Evolutionary conservation across 2,888 invertebrate genomes (phyloP).

Genomic region (Rhagonycha lutea): DNA sequence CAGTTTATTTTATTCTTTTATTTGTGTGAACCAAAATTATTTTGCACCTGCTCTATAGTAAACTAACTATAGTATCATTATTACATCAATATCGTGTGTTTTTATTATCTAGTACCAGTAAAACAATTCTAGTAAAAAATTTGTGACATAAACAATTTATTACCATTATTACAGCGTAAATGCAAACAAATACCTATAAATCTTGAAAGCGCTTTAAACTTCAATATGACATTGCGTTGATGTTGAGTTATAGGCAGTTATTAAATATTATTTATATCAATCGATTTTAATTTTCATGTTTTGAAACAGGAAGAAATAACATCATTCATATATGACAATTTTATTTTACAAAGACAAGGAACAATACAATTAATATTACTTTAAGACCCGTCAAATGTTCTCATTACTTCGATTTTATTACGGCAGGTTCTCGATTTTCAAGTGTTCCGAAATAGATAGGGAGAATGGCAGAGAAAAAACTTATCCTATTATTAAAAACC

Average conservation of each 20-base stretch:
- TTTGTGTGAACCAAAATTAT: not conserved
- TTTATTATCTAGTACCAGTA: not conserved
- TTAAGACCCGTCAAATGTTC: not conserved
- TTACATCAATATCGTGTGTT: not conserved
- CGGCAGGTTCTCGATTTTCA: no score
- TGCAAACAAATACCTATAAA: not conserved
- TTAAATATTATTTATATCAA: not conserved
- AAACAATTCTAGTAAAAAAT: not conserved
- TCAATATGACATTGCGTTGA: not conserved
- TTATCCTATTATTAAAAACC: no score
- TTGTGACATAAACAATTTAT: not conserved
- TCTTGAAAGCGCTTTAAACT: not conserved
- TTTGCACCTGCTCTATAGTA: constrained; percentile 5
- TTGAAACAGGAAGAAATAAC: not conserved
- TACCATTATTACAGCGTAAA: not conserved
- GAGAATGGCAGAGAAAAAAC: no score
- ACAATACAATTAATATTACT: not conserved
- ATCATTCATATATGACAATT: not conserved
- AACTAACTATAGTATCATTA: not conserved
- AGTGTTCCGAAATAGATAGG: no score
- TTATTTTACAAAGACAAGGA: not conserved
- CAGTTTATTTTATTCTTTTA: not conserved
- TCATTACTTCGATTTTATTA: no score
- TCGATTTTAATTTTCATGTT: not conserved
- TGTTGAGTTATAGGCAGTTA: not conserved